Percentiles rank a stretch among this genome's conserved stretches.
phyloP scores from a whole-genome alignment of 2,888 invertebrate genomes.

The Phragmatobia fuliginosa region DNA sequence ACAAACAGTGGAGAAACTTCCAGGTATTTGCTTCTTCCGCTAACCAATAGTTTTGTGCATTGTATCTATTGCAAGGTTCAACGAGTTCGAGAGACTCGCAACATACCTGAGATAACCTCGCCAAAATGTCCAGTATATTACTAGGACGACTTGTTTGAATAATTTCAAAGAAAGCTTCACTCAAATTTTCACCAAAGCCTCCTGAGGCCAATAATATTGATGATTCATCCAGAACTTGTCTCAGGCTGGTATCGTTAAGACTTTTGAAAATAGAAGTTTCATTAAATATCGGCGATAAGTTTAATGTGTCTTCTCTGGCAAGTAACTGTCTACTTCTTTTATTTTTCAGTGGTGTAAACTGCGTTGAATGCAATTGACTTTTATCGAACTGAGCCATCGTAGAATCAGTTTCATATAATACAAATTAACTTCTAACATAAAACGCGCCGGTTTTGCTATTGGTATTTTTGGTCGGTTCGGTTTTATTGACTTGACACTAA shows the following conservation, averaged over 20 bases:
- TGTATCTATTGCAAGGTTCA: constrained; percentile 83
- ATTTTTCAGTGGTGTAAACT: constrained; percentile 73
- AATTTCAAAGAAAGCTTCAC: constrained; percentile 81
- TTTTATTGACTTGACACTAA: constrained; percentile 20
- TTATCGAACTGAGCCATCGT: constrained; percentile 64
- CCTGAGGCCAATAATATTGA: constrained; percentile 69
- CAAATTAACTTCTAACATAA: constrained; percentile 11
- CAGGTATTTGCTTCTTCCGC: constrained; percentile 96
- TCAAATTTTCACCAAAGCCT: constrained; percentile 70
- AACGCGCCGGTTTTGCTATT: constrained; percentile 12
- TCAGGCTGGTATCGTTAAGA: constrained; percentile 79
- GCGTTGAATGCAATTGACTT: constrained; percentile 72
- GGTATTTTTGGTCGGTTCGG: not conserved
- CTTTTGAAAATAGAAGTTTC: constrained; percentile 82
- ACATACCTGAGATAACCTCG: constrained; percentile 88
- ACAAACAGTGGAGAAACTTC: constrained; percentile 93
- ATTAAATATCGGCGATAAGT: constrained; percentile 79
- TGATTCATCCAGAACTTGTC: constrained; percentile 80
- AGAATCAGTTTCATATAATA: constrained; percentile 6
- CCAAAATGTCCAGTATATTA: constrained; percentile 87
- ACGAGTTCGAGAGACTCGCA: constrained; percentile 86
- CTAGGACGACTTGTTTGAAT: constrained; percentile 77
- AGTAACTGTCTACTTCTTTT: constrained; percentile 70
- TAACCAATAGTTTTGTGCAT: constrained; percentile 86
- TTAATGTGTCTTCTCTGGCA: constrained; percentile 77